Conservation (phyloP, 2,113 vertebrate genomes). For the Actenoides lindsayi region DNA sequence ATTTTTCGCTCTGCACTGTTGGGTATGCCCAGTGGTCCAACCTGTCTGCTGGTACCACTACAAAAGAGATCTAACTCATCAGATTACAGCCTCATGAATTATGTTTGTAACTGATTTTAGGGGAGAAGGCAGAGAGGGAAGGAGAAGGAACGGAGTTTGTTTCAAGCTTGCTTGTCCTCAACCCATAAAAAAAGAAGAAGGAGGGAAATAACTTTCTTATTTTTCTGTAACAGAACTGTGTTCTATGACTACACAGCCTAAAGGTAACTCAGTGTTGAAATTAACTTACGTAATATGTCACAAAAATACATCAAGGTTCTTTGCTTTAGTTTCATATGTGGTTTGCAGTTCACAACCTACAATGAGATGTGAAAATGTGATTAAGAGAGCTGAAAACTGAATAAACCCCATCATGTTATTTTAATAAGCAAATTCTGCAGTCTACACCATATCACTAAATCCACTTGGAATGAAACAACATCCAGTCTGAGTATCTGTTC, state of each 20-base stretch:
- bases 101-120: neutral
- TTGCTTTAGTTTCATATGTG: neutral
- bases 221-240: neutral
- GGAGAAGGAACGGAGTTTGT: neutral
- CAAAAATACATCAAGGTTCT: neutral
- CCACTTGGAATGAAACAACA: neutral
- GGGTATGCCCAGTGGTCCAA: neutral
- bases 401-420: neutral
- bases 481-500: neutral
- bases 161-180: neutral
- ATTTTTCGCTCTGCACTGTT: neutral
- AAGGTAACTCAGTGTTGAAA: neutral
- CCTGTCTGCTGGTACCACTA: neutral
- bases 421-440: neutral
- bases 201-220: neutral
- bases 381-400: neutral
- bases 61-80: neutral
- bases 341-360: neutral
- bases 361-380: neutral
- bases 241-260: neutral
- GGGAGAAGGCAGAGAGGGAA: neutral
- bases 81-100: neutral
- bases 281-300: neutral
- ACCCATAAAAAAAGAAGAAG: neutral
- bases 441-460: neutral